Base-by-base conservation (phyloP, 1,140 invertebrate species). In the Prorops nasuta region DNA sequence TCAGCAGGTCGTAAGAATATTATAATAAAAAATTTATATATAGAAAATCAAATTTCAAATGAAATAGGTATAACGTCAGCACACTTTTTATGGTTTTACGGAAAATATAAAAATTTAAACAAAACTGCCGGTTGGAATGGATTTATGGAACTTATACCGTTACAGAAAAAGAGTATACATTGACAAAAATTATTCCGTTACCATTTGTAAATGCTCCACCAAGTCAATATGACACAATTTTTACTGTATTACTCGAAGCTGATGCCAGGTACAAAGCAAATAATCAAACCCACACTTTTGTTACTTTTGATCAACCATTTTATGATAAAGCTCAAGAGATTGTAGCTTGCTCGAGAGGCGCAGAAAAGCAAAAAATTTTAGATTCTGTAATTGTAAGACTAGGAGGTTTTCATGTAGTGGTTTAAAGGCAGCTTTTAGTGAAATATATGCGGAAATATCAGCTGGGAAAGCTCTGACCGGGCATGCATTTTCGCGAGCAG, bases 381-480 rank as follows among this genome's bases (percentile, higher is more conserved):
- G 3, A 24, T 39, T 39, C 17, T 4, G 14, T 42, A 16, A 44
- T 44, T 7, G 10, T 44, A 32, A 31, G 41, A 34, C 28, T 44
- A 20, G 41, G 28, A 32, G 24, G 28, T 16, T 44, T 44, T 17
- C 41, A 44, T 18, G 68, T 51, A 72, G 66, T 57, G 72, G 64
- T 2, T 53, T 74, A 8, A 64, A 72, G 57, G 66, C 71, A 61
- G 19, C 64, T 39, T 56, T 71, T 1, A 54, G 45, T 19, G 53
- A n/a, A 21, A 64, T 74, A 41, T 75, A 67, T 66, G 72, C 73
- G 7, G 2, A 44, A 32, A 63, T 60, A 17, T 68, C 66, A 45
- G 57, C 68, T 47, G 62, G 67, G 20, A 66, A 77, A 63, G 72
- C 69, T 45, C 20, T 77, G 9, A 62, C 45, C 52, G 66, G 67